phyloP scores from a whole-genome alignment of 2,797 vertebrate genomes.

The Spinibarbus caldwelli region DNA sequence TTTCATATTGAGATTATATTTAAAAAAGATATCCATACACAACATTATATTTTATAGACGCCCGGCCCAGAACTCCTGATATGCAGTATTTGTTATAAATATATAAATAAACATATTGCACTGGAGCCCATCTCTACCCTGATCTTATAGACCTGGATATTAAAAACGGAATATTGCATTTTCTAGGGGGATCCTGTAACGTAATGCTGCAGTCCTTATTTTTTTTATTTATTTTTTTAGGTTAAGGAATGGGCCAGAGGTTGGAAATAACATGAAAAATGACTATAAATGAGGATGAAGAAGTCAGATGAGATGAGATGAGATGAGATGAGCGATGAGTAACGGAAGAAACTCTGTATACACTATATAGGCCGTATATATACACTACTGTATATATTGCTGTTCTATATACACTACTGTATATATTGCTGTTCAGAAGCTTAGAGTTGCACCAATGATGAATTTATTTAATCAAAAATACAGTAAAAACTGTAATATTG shows the following conservation, averaged over 20 bases:
- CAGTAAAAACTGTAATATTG: no score
- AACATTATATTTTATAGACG: conserved; percentile 86
- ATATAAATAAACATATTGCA: conserved; percentile 87
- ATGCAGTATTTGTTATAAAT: conserved; percentile 76
- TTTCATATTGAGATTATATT: conserved; percentile 95
- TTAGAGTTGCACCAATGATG: background rate
- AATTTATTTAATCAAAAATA: background rate
- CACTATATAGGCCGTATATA: background rate
- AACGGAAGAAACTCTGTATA: background rate
- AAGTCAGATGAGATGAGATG: conserved; percentile 77
- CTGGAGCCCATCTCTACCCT: conserved; percentile 83
- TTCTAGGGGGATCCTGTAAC: conserved; percentile 74
- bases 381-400: no score
- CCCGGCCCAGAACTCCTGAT: conserved; percentile 73
- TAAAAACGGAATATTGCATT: conserved; percentile 88
- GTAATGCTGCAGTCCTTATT: conserved; percentile 61
- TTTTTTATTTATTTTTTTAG: conserved; percentile 45
- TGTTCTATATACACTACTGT: no score
- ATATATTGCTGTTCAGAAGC: background rate
- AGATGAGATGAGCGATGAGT: conserved; percentile 48
- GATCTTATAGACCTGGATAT: conserved; percentile 88
- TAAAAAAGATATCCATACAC: conserved; percentile 84
- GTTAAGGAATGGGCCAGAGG: conserved; percentile 57
- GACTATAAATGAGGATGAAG: conserved; percentile 49
- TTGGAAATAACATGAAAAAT: conserved; percentile 72